These are phyloP conservation scores for Piaya cayana DNA, from an alignment of 2,113 vertebrate species.

Conservation along the genomic window DNA sequence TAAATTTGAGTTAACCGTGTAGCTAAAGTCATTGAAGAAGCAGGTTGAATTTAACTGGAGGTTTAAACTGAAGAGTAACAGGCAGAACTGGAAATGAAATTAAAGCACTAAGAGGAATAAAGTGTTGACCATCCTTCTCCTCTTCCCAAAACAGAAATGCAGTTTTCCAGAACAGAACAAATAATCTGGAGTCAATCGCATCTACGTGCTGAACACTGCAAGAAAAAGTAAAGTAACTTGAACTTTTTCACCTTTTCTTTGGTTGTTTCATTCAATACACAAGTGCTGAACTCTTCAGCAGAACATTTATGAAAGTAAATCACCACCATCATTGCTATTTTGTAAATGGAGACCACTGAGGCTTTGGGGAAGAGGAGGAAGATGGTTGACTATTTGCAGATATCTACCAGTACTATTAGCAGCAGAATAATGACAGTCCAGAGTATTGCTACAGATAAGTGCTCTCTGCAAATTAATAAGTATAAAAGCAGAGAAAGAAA, in stretches of 20 bases:
- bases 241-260: not conserved
- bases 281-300: not conserved
- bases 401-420: not conserved
- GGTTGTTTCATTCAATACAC: not conserved
- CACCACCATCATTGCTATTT: not conserved
- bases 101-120: not conserved
- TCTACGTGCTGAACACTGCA: not conserved
- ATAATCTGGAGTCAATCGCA: fast-evolving
- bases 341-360: not conserved
- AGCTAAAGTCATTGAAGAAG: not conserved
- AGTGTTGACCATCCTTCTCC: not conserved
- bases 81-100: not conserved
- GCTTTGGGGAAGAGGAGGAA: not conserved
- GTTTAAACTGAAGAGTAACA: not conserved
- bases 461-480: not conserved
- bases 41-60: not conserved
- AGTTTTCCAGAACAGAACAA: not conserved
- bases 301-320: not conserved
- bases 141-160: not conserved
- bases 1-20: not conserved
- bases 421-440: not conserved
- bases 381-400: not conserved
- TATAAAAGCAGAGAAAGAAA: constrained; percentile 13
- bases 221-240: not conserved
- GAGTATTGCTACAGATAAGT: not conserved